Evolutionary conservation across 2,113 vertebrate species (phyloP).

Genomic region (Cheirogaleus medius): DNA sequence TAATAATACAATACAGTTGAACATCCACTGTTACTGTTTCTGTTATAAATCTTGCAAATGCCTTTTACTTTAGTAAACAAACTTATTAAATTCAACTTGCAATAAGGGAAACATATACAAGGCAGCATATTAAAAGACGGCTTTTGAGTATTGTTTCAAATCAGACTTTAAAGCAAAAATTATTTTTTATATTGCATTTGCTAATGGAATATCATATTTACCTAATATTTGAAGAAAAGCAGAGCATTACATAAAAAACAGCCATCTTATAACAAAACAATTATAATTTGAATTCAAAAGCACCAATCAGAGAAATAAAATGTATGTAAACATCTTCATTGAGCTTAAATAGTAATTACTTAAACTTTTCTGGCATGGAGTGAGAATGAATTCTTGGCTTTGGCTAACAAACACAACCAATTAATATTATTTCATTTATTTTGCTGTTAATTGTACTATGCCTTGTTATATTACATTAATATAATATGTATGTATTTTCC

Average conservation of each 20-base stretch:
- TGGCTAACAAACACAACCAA: neutral
- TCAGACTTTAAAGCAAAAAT: constrained; percentile 39
- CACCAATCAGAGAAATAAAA: neutral
- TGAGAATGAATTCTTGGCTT: neutral
- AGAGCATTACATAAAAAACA: constrained; percentile 38
- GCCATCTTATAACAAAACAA: neutral
- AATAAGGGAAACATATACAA: constrained; percentile 65
- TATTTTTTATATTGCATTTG: constrained; percentile 59
- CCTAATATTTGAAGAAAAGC: constrained; percentile 7
- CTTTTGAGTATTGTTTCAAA: constrained; percentile 61
- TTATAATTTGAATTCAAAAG: neutral
- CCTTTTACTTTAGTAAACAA: constrained; percentile 78
- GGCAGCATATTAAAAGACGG: constrained; percentile 59
- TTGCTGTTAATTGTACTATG: neutral
- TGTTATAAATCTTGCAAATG: constrained; percentile 80
- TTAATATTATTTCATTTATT: neutral
- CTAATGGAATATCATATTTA: neutral
- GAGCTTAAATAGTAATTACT: constrained; percentile 44
- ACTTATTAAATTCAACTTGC: constrained; percentile 79
- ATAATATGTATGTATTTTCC: neutral
- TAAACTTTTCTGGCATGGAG: neutral
- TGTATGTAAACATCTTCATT: neutral
- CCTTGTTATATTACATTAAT: neutral
- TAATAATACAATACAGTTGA: constrained; percentile 71
- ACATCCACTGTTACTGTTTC: constrained; percentile 73